These are phyloP conservation scores for Oxyteleia sp. DNA, from an alignment of 2,888 invertebrate genomes.

Conservation along the genomic window DNA sequence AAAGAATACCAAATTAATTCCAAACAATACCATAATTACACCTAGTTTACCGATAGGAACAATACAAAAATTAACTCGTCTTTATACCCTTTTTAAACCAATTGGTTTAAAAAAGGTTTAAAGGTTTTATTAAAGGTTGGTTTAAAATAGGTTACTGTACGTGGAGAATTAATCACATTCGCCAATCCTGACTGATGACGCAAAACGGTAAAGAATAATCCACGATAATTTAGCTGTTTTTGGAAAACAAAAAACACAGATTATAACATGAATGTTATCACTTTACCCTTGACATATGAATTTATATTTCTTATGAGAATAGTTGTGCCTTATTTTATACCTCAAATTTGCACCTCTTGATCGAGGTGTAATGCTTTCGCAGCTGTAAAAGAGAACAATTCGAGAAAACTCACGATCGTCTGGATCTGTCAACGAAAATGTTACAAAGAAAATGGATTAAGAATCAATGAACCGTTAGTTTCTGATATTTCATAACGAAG, in stretches of 20 bases:
- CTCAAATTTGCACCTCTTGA: background rate
- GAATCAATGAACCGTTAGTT: constrained; percentile 34
- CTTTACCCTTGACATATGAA: no score
- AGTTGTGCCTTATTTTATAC: background rate
- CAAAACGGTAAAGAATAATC: no score
- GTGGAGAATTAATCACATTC: background rate
- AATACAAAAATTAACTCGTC: no score
- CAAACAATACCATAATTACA: no score
- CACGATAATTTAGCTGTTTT: background rate
- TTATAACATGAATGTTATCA: no score
- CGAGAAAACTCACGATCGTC: background rate
- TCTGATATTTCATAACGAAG: constrained; percentile 31
- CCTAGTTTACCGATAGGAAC: no score
- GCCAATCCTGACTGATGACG: no score
- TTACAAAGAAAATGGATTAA: constrained; percentile 27
- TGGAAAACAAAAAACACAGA: background rate
- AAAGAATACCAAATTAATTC: no score
- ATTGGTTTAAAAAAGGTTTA: no score
- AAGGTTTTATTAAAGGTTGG: no score
- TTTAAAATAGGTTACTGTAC: background rate
- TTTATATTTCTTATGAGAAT: background rate
- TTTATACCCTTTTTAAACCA: no score
- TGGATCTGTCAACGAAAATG: constrained; percentile 7
- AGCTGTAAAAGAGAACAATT: background rate
- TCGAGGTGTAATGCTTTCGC: background rate